Evolutionary conservation across 2,888 invertebrate species (phyloP).

Genomic region (Tetramorium bicarinatum): DNA sequence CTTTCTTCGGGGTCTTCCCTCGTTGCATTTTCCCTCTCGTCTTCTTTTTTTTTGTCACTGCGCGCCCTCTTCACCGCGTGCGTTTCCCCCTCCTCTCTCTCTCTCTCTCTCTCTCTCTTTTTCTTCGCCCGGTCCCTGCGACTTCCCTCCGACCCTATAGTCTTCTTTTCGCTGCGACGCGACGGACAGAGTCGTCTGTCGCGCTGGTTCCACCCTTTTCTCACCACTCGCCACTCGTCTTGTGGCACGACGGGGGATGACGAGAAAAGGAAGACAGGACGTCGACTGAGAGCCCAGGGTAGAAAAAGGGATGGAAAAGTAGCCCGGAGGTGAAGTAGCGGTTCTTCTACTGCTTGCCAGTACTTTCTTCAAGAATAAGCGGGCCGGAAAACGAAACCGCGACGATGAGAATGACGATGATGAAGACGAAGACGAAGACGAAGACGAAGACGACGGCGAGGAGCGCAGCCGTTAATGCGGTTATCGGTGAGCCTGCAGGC

Average conservation of each 20-base stretch:
- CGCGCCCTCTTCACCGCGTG: conserved; percentile 37
- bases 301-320: conserved; percentile 56
- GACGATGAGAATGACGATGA: conserved; percentile 32
- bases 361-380: conserved; percentile 58
- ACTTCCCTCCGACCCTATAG: conserved; percentile 6
- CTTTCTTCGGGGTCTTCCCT: conserved; percentile 48
- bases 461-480: conserved; percentile 59
- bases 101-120: background rate
- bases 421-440: background rate
- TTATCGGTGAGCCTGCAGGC: conserved; percentile 64
- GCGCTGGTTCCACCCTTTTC: conserved; percentile 51
- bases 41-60: conserved; percentile 50
- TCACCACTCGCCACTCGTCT: conserved; percentile 36
- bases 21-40: conserved; percentile 44
- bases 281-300: conserved; percentile 47
- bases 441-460: background rate
- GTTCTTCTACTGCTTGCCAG: conserved; percentile 36
- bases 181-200: conserved; percentile 65
- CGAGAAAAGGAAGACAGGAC: conserved; percentile 15
- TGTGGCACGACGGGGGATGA: conserved; percentile 25
- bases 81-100: background rate
- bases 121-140: conserved; percentile 8
- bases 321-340: conserved; percentile 42
- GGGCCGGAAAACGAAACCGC: conserved; percentile 52
- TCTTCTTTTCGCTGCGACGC: conserved; percentile 58